Evolutionary conservation across 2,888 invertebrate species (phyloP).

Genomic region (Pristionchus japonicus): DNA sequence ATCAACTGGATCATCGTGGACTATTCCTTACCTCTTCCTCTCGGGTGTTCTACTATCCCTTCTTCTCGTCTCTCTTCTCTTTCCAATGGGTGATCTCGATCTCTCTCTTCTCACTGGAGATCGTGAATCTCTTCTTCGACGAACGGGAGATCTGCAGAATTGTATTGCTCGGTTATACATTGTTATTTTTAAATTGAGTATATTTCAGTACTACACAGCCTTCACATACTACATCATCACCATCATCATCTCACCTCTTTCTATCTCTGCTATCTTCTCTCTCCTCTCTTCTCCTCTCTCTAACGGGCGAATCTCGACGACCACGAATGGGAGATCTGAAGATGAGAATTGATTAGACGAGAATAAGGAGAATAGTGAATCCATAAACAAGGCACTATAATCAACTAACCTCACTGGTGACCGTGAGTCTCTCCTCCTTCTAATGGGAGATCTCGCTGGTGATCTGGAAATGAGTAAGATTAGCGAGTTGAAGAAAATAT

Average conservation of each 20-base stretch:
- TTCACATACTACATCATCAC: too few species aligned
- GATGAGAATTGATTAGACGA: too few species aligned
- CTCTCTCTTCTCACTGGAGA: slow-evolving; percentile 25
- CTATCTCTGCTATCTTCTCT: neutral
- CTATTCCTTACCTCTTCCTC: neutral
- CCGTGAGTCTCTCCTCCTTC: neutral
- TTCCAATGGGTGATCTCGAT: slow-evolving; percentile 26
- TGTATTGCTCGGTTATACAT: neutral
- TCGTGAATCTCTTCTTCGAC: neutral
- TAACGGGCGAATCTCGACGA: slow-evolving; percentile 4
- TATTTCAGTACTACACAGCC: too few species aligned
- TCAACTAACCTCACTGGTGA: neutral
- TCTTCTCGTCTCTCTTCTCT: neutral
- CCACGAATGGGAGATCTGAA: slow-evolving; percentile 21
- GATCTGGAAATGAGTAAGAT: neutral
- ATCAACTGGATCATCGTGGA: neutral
- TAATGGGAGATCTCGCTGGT: neutral
- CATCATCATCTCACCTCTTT: neutral
- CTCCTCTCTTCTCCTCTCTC: slow-evolving; percentile 7
- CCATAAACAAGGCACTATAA: neutral
- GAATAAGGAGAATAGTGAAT: too few species aligned
- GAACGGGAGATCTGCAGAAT: neutral
- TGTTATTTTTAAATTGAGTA: neutral
- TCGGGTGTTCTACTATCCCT: slow-evolving; percentile 33
- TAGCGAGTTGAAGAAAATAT: neutral